Evolutionary conservation across 2,888 invertebrate species (phyloP).

Genomic region (Tipula unca): DNA sequence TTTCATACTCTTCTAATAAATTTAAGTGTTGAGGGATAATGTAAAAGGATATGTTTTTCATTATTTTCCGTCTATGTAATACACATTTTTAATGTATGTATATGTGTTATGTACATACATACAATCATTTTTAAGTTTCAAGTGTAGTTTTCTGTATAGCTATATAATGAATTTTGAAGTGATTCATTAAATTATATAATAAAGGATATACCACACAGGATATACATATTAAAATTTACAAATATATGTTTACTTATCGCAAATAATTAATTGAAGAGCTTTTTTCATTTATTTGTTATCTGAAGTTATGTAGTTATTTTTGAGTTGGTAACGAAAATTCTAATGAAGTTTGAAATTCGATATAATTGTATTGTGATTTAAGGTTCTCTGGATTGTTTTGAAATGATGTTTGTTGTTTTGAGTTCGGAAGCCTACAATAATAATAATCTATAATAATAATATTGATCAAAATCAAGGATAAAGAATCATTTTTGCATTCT

Average conservation of each 20-base stretch:
- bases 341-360: too few species aligned
- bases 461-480: too few species aligned
- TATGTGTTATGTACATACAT: too few species aligned
- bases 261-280: background rate
- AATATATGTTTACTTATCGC: background rate
- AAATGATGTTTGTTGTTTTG: too few species aligned
- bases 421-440: too few species aligned
- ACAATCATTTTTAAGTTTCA: background rate
- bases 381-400: background rate
- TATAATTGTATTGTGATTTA: too few species aligned
- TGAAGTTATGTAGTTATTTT: too few species aligned
- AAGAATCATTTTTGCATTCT: too few species aligned
- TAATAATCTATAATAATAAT: too few species aligned
- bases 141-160: background rate
- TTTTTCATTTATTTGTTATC: background rate
- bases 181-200: background rate
- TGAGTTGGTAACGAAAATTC: too few species aligned
- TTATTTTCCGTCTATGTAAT: background rate
- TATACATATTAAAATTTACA: background rate
- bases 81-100: background rate
- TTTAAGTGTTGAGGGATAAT: background rate
- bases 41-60: background rate
- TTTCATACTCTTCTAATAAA: background rate
- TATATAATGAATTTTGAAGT: background rate
- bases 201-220: background rate